Base-by-base conservation (phyloP, 2,797 vertebrate species). In the Lutjanus campechanus region DNA sequence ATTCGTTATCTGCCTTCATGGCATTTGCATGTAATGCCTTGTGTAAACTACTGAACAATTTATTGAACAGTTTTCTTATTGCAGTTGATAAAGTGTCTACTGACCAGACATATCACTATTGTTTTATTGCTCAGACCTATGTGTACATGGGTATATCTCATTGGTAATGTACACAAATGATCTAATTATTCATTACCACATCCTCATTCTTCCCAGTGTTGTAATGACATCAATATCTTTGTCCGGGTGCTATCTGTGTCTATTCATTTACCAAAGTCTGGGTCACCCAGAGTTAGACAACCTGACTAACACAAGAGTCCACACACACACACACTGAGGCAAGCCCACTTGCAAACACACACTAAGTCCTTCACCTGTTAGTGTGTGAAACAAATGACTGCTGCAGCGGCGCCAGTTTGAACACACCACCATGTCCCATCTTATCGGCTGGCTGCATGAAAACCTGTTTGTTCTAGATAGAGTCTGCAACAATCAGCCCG, bases 401-500 rank as follows among this genome's bases (percentile, higher is more conserved):
- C 82, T 59, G 72, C 79, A 60, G 81, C 8, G 88, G 91, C 82
- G 85, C 93, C 92, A 87, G 61, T 73, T 54, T 64, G 80, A 86
- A 86, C 87, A 86, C 88, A 81, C 85, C 81, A 81, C 78, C 76
- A 59, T 85, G 88, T 86, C 83, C 78, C 87, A 40, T 86, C 91
- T 94, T 93, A 95, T 93, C 93, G 71, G 77, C 68, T 20, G 75
- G 74, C 87, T 85, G 79, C 78, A 89, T 86, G 85, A 90, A 87
- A 86, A 73, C 36, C 69, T 93, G 93, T 95, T 95, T 95, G 93
- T 89, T 93, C 91, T 90, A 90, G 91, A 94, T 90, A 93, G 85
- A 89, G 88, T 86, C 80, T 76, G 77, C 81, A 86, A 86, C 79
- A 85, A 89, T 89, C 81, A 83, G 69, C 69, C 84, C 76, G 82